These are phyloP conservation scores for Stegodyphus mimosarum DNA, from an alignment of 1,140 invertebrate genomes.

Conservation along the genomic window DNA sequence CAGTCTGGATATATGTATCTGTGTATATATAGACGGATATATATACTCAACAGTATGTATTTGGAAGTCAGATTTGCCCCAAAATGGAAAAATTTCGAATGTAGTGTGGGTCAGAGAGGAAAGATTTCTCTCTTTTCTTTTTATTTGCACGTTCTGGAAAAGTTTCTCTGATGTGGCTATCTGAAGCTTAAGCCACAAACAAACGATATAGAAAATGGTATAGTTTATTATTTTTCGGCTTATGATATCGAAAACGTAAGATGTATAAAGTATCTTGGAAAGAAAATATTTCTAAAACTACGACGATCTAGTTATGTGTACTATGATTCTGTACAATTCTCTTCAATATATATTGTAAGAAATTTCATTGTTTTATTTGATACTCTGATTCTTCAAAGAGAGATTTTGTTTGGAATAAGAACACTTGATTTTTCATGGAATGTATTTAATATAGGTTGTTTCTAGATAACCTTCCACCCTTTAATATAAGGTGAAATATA, in stretches of 20 bases:
- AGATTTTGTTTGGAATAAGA: too few relatives aligned
- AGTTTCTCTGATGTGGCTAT: conserved; percentile 22
- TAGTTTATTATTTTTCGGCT: background rate
- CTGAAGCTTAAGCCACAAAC: conserved; percentile 32
- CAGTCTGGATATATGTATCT: background rate
- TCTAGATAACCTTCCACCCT: too few relatives aligned
- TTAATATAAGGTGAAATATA: too few relatives aligned
- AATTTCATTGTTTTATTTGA: too few relatives aligned
- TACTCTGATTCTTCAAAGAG: too few relatives aligned
- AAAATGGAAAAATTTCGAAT: background rate
- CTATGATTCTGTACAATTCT: too few relatives aligned
- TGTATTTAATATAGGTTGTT: too few relatives aligned
- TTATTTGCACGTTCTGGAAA: background rate
- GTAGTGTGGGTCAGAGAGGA: conserved; percentile 19
- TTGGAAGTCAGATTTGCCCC: conserved; percentile 35
- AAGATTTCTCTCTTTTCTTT: conserved; percentile 20
- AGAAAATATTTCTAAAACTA: too few relatives aligned
- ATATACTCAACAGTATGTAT: conserved; percentile 25
- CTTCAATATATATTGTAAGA: too few relatives aligned
- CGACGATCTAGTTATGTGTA: too few relatives aligned
- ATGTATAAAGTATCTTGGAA: too few relatives aligned
- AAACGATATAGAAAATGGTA: conserved; percentile 26
- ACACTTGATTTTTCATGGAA: too few relatives aligned
- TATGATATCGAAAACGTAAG: background rate
- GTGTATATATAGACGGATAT: background rate